Evolutionary conservation across 1,140 invertebrate genomes (phyloP).

Genomic region (Probaryconus sp.): DNA sequence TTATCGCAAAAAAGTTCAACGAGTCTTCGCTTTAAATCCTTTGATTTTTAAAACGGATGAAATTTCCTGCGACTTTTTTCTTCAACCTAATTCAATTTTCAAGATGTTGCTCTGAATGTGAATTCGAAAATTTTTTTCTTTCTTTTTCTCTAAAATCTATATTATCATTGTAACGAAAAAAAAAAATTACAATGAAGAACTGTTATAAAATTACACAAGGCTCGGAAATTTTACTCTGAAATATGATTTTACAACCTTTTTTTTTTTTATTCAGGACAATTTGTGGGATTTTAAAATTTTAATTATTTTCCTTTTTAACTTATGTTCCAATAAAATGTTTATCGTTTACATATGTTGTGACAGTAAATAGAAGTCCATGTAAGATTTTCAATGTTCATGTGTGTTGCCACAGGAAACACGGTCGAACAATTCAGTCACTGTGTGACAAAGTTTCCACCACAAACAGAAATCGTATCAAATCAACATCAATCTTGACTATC

Average conservation of each 20-base stretch:
- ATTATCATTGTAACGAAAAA: too few relatives aligned
- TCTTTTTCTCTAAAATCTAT: too few relatives aligned
- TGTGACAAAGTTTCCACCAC: slow-evolving; percentile 43
- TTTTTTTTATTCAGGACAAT: too few relatives aligned
- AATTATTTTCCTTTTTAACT: too few relatives aligned
- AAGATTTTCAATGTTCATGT: slow-evolving; percentile 26
- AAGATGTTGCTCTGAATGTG: slow-evolving; percentile 29
- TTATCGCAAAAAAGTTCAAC: slow-evolving; percentile 16
- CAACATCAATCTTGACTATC: slow-evolving; percentile 48
- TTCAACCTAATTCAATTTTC: slow-evolving; percentile 31
- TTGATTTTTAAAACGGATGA: slow-evolving; percentile 32
- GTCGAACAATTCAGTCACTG: slow-evolving; percentile 16
- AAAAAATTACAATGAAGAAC: too few relatives aligned
- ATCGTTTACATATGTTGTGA: too few relatives aligned
- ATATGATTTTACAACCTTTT: too few relatives aligned
- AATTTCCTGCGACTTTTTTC: slow-evolving; percentile 12
- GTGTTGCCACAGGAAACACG: not conserved
- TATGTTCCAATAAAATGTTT: too few relatives aligned
- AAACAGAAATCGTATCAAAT: slow-evolving; percentile 45
- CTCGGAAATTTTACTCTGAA: too few relatives aligned
- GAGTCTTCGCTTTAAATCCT: slow-evolving; percentile 47
- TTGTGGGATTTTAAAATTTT: too few relatives aligned
- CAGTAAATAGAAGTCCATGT: slow-evolving; percentile 16
- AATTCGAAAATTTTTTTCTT: slow-evolving; percentile 1
- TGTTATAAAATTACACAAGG: too few relatives aligned